Evolutionary conservation across 1,140 invertebrate genomes (phyloP).

Genomic region (Magallana gigas): DNA sequence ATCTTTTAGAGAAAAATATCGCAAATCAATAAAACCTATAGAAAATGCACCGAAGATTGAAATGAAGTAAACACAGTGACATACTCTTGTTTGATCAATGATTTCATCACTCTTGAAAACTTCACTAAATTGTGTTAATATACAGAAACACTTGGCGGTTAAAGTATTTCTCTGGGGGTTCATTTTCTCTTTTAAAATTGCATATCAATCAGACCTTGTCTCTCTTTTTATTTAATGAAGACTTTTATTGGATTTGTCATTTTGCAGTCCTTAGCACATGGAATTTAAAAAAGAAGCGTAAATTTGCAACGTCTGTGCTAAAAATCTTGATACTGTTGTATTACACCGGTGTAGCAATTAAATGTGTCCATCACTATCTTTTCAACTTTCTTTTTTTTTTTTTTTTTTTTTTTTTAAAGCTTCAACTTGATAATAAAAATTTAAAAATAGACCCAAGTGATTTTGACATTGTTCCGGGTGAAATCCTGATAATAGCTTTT

Average conservation of each 20-base stretch:
- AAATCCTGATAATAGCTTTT: too few relatives aligned
- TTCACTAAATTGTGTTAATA: constrained; percentile 15
- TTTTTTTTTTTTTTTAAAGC: too few relatives aligned
- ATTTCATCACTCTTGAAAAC: neutral
- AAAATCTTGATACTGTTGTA: too few relatives aligned
- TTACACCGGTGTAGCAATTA: too few relatives aligned
- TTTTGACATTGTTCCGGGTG: too few relatives aligned
- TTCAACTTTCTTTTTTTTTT: too few relatives aligned
- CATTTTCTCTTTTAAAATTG: neutral
- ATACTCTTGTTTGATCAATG: neutral
- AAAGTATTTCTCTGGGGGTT: constrained; percentile 20
- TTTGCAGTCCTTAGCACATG: neutral
- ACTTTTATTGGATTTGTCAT: neutral
- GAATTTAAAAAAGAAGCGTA: too few relatives aligned
- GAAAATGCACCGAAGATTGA: neutral
- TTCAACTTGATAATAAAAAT: too few relatives aligned
- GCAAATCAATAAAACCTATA: neutral
- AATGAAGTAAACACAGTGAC: neutral
- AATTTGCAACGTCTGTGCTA: too few relatives aligned
- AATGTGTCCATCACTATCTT: too few relatives aligned
- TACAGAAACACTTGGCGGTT: neutral
- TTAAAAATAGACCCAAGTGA: too few relatives aligned
- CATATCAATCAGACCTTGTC: neutral
- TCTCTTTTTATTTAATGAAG: neutral
- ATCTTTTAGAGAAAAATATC: neutral